Evolutionary conservation across 2,888 invertebrate species (phyloP), one percentile per base, ranked within the genome.

Genomic region (Carabus problematicus): DNA sequence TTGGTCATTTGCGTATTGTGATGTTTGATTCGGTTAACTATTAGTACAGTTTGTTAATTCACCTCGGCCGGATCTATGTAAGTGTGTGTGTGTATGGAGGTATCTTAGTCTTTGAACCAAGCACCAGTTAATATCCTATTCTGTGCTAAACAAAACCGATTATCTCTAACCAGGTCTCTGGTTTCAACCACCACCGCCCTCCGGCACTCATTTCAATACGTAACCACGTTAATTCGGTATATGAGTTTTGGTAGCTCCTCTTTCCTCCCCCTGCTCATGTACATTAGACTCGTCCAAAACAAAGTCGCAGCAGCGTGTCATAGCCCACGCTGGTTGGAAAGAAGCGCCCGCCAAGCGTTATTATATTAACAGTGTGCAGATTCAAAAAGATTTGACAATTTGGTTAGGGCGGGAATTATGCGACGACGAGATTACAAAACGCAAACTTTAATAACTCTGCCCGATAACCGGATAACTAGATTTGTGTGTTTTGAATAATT

Each of bases 131-230:
- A 78, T 78, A 78, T 78, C 75, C 78, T 78, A 79, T 79, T 79
- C 77, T 78, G 77, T 77, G 77, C 76, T 77, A 78, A 79, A 78
- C 77, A 77, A 79, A 79, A 78, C 75, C 75, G 75, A 79, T 79
- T 79, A 79, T 75, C 75, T 78, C 77, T 77, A 77, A 76, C 77
- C 76, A 75, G 76, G 76, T 77, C 77, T 77, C 76, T 67, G 61
- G 70, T 77, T 77, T 76, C 77, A 76, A n/a, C 74, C 74, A 76
- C 78, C 77, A 72, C n/a, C n/a, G 29, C 29, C 29, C 29, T 29
- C 73, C 55, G 75, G 79, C 78, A 72, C 74, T 80, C 78, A 79
- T 80, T 80, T 80, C 79, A 78, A 79, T 78, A 76, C 75, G 78
- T 79, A 78, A 79, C 77, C 76, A 72, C 75, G 74, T 79, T 77